These are phyloP conservation scores for Nomada fabriciana DNA, from an alignment of 2,888 invertebrate species.

Conservation along the genomic window DNA sequence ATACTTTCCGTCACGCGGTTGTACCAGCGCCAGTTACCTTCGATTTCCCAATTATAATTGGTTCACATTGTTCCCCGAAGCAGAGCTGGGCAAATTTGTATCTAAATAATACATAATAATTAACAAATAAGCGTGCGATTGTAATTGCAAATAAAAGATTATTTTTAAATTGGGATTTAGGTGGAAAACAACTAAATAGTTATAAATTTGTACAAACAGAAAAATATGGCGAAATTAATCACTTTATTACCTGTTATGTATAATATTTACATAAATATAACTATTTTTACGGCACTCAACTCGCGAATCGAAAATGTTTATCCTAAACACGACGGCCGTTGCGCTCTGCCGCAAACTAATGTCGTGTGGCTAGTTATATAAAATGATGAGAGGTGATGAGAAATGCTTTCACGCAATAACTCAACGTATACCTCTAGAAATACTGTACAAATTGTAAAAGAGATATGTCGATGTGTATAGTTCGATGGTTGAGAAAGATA, in stretches of 20 bases:
- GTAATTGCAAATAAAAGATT: slow-evolving; percentile 15
- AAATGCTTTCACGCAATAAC: no score
- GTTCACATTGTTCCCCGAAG: neutral
- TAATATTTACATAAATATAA: slow-evolving; percentile 1
- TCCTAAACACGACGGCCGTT: no score
- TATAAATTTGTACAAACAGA: neutral
- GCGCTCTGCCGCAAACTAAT: neutral
- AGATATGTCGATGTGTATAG: no score
- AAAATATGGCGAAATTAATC: neutral
- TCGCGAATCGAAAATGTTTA: neutral
- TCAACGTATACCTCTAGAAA: no score
- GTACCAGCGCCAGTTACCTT: slow-evolving; percentile 19
- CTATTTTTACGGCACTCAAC: neutral
- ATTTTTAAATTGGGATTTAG: neutral
- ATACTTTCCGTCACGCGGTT: slow-evolving; percentile 27
- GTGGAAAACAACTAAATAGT: neutral
- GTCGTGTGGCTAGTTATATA: neutral
- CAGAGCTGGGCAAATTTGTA: no score
- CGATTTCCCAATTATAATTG: neutral
- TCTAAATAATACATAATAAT: no score
- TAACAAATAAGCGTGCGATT: no score
- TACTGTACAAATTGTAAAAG: no score
- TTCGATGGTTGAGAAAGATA: no score
- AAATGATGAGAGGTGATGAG: neutral
- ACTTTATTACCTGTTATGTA: neutral